A percentile compares a stretch with the other conserved stretches of the same genome.
These are phyloP conservation scores for Listronotus bonariensis DNA, from an alignment of 1,140 invertebrate species.

Conservation along the genomic window DNA sequence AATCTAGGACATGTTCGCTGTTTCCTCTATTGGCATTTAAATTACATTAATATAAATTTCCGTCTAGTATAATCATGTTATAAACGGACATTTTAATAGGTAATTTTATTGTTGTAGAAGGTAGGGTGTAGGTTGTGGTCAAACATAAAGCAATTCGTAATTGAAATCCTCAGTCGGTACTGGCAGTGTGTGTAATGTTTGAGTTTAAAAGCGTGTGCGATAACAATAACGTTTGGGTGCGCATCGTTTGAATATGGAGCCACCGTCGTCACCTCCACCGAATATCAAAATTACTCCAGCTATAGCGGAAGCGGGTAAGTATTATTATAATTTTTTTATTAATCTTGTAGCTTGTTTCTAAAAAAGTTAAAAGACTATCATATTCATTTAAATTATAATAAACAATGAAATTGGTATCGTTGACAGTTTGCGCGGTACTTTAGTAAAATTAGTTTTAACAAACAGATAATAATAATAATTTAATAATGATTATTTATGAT, in stretches of 20 bases:
- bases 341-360: too few species aligned
- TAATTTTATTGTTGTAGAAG: slow-evolving; percentile 33
- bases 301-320: background rate
- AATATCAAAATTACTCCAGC: slow-evolving; percentile 18
- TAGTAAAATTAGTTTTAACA: too few species aligned
- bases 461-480: too few species aligned
- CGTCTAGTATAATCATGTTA: slow-evolving; percentile 31
- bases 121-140: slow-evolving; percentile 28
- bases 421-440: too few species aligned
- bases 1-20: slow-evolving; percentile 24
- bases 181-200: slow-evolving; percentile 12
- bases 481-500: too few species aligned
- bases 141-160: slow-evolving; percentile 14
- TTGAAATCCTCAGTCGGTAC: slow-evolving; percentile 9
- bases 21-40: slow-evolving; percentile 32
- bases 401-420: too few species aligned
- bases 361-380: too few species aligned
- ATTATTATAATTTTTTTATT: background rate
- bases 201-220: slow-evolving; percentile 4
- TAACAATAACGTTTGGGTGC: background rate
- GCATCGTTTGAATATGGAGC: too few species aligned
- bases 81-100: slow-evolving; percentile 34
- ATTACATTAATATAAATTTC: slow-evolving; percentile 33
- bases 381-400: too few species aligned
- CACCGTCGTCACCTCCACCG: slow-evolving; percentile 5